Base-by-base conservation (phyloP, 2,113 vertebrate genomes). In the Elanoides forficatus region DNA sequence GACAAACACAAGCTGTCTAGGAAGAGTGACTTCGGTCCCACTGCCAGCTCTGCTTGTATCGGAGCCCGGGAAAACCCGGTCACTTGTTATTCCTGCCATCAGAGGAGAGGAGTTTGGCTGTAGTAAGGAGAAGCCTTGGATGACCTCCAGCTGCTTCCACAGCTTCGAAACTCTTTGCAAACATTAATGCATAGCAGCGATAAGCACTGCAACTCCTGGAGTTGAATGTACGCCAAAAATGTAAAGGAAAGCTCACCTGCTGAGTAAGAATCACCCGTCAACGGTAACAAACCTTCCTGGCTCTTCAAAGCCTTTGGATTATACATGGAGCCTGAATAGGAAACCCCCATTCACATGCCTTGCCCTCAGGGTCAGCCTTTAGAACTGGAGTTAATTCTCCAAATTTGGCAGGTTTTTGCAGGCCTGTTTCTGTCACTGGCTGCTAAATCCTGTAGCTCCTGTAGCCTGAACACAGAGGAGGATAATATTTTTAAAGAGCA, bases 71-170 rank as follows among this genome's bases (percentile, higher is more conserved):
- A 68, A 75, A 93, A 52, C 71, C 55, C 8, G 5, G 52, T 5
- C 60, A 9, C 63, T 87, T 43, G 18, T 79, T 78, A 45, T 20
- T 85, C 23, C 34, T 53, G 81, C 70, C 40, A 23, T 87, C 53
- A 26, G 73, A 81, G 66, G 45, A 89, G 85, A 85, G 18, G 66
- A 74, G 52, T 62, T 86, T 95, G 75, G 59, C 86, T 78, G 76
- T n/a, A 38, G 63, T 20, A 70, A 38, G 1, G 1, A 91, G 59
- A 87, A 91, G 89, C 76, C 81, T 84, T 84, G 65, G 58, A 36
- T 86, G 68, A 95, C 45, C 89, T 95, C 65, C 86, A 84, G 76
- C 83, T 93, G 76, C 45, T 87, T 87, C 73, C 60, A 65, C 68
- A 45, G 55, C 60, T 75, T 70, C 81, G 72, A 32, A 93, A 40